Evolutionary conservation across 1,140 invertebrate genomes (phyloP).

Genomic region (Caenorhabditis latens): DNA sequence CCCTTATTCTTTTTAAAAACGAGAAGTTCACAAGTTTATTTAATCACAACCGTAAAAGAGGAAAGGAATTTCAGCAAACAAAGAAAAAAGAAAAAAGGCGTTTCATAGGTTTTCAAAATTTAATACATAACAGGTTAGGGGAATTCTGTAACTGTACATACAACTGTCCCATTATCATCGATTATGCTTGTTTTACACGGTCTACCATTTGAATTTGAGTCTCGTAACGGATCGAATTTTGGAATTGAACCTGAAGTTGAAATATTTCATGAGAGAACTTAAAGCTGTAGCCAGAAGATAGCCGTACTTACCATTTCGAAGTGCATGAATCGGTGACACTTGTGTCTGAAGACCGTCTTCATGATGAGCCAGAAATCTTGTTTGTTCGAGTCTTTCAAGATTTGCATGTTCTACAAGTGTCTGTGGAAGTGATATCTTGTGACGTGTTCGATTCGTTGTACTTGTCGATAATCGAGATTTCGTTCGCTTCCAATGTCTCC

Average conservation of each 20-base stretch:
- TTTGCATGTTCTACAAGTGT: constrained; percentile 41
- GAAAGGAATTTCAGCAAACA: not conserved
- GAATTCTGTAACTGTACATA: constrained; percentile 39
- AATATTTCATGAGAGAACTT: not conserved
- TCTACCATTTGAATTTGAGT: constrained; percentile 12
- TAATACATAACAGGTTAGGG: constrained; percentile 9
- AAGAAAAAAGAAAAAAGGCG: not conserved
- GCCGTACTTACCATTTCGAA: not conserved
- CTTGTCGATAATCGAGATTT: constrained; percentile 15
- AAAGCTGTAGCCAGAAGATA: not conserved
- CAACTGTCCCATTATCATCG: constrained; percentile 40
- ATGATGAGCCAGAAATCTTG: constrained; percentile 25
- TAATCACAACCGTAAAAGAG: constrained; percentile 32
- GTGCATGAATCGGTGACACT: constrained; percentile 29
- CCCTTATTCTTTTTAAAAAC: too few relatives aligned
- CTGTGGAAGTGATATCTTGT: constrained; percentile 42
- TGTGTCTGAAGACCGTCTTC: constrained; percentile 15
- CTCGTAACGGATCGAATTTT: constrained; percentile 8
- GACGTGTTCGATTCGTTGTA: not conserved
- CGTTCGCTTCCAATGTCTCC: constrained; percentile 56
- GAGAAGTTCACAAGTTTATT: constrained; percentile 45
- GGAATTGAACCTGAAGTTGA: constrained; percentile 17
- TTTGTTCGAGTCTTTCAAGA: constrained; percentile 23
- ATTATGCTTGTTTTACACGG: constrained; percentile 37
- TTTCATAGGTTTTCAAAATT: not conserved